Percentiles rank a stretch among this genome's conserved stretches.
Conservation (phyloP, 2,888 invertebrate species). For the Bellardia bayeri region DNA sequence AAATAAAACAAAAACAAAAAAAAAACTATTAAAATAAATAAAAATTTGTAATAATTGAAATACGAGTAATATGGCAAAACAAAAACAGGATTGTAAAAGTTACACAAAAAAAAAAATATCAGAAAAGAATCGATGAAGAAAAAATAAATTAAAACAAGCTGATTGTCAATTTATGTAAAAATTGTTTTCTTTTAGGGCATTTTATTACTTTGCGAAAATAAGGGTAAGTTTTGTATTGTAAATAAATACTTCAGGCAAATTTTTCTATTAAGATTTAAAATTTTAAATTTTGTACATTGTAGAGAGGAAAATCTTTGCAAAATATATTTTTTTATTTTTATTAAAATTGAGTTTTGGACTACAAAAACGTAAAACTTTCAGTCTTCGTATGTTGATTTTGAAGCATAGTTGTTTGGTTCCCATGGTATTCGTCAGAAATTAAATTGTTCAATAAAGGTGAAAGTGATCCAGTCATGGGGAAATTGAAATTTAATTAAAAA, state of each 20-base stretch:
- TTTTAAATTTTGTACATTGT: no score
- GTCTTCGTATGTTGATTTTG: no score
- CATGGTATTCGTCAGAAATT: no score
- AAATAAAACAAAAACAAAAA: slow-evolving; percentile 57
- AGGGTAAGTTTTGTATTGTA: not conserved
- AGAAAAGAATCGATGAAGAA: slow-evolving; percentile 37
- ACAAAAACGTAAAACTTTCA: no score
- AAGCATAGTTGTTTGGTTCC: no score
- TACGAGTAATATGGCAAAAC: slow-evolving; percentile 63
- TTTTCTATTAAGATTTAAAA: no score
- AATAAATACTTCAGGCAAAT: not conserved
- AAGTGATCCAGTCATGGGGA: no score
- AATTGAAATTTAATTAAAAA: no score
- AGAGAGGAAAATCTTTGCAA: no score
- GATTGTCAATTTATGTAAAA: slow-evolving; percentile 78
- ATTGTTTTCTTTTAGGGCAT: not conserved
- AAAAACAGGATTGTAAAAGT: slow-evolving; percentile 65
- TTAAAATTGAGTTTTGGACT: no score
- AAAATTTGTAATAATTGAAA: slow-evolving; percentile 71
- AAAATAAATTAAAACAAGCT: slow-evolving; percentile 73
- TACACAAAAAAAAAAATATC: slow-evolving; percentile 27
- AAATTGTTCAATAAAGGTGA: no score
- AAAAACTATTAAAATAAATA: slow-evolving; percentile 63
- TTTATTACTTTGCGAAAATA: not conserved
- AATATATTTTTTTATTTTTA: no score